phyloP scores from a whole-genome alignment of 1,140 invertebrate genomes.

The Cydia strobilella region DNA sequence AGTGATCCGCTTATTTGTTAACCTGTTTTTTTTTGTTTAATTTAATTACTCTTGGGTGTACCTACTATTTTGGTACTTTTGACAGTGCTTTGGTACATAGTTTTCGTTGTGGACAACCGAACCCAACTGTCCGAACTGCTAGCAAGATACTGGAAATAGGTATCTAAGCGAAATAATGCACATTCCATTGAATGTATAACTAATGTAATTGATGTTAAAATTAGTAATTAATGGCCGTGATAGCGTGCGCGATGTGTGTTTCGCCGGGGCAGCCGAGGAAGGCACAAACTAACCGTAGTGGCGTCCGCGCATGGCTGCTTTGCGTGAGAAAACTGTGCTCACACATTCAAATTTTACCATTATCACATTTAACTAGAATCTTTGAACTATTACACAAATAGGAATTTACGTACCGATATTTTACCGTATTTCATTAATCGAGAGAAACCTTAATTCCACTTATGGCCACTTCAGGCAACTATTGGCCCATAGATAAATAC shows the following conservation, averaged over 20 bases:
- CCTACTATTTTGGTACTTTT: background rate
- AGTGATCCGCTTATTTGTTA: conserved; percentile 12
- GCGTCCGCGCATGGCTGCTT: conserved; percentile 63
- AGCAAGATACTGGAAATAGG: background rate
- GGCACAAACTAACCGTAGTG: conserved; percentile 66
- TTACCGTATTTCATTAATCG: background rate
- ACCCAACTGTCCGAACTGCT: too few relatives aligned
- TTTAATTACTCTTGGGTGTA: conserved; percentile 18
- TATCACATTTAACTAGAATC: background rate
- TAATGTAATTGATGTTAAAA: conserved; percentile 35
- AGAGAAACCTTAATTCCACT: background rate
- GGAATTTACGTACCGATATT: conserved; percentile 31
- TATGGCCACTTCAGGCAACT: too few relatives aligned
- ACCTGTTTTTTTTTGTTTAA: conserved; percentile 15
- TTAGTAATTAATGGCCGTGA: conserved; percentile 36
- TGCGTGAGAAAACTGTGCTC: conserved; percentile 66
- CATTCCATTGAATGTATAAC: conserved; percentile 32
- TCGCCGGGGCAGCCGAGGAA: conserved; percentile 42
- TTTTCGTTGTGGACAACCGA: too few relatives aligned
- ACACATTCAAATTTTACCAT: conserved; percentile 65
- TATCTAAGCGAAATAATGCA: background rate
- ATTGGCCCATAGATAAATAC: too few relatives aligned
- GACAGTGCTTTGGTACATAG: too few relatives aligned
- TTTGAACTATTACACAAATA: conserved; percentile 43
- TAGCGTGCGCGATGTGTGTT: conserved; percentile 53